Percentiles rank a stretch among this genome's conserved stretches.
Evolutionary conservation across 2,113 vertebrate species (phyloP).

Genomic region (Uria aalge): DNA sequence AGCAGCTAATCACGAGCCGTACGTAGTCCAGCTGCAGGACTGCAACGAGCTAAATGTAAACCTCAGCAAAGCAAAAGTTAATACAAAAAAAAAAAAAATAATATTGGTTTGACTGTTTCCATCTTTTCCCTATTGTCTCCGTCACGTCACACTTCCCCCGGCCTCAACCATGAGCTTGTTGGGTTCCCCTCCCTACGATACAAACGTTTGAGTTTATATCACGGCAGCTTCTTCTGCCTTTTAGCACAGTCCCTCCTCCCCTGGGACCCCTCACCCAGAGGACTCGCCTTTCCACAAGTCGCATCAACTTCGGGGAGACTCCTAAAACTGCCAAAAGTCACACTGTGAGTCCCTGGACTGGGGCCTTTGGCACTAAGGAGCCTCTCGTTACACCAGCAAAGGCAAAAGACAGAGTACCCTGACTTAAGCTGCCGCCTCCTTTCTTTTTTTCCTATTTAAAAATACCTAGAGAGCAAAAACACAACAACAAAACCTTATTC

Average conservation of each 20-base stretch:
- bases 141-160: accelerated
- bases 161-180: not conserved
- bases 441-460: not conserved
- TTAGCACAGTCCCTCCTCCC: not conserved
- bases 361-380: not conserved
- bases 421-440: not conserved
- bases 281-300: not conserved
- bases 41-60: not conserved
- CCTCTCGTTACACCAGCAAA: not conserved
- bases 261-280: not conserved
- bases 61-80: not conserved
- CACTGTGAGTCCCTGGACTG: not conserved
- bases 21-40: no score
- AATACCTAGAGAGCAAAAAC: not conserved
- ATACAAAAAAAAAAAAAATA: not conserved
- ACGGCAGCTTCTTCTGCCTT: not conserved
- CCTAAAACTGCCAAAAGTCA: not conserved
- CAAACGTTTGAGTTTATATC: not conserved
- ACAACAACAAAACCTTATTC: not conserved
- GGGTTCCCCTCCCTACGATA: no score
- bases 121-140: not conserved
- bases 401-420: not conserved
- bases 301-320: not conserved
- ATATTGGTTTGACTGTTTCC: not conserved
- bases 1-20: not conserved